These are phyloP conservation scores for Kryptolebias marmoratus DNA, from an alignment of 2,113 vertebrate species.

Conservation along the genomic window DNA sequence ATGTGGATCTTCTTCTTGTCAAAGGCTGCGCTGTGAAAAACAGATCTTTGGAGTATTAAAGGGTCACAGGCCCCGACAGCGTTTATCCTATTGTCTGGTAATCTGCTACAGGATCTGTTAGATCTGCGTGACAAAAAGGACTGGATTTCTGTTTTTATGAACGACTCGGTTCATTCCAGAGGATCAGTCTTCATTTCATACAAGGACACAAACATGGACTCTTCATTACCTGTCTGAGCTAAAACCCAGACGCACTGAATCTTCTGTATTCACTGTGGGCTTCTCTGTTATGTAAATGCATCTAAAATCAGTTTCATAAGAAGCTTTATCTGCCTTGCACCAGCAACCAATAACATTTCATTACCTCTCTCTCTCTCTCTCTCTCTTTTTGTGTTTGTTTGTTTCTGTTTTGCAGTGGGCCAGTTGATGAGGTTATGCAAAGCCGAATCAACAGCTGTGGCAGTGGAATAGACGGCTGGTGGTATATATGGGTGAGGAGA, in stretches of 20 bases:
- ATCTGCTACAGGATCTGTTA: slow-evolving; percentile 44
- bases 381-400: slow-evolving; percentile 19
- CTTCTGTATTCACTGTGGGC: slow-evolving; percentile 15
- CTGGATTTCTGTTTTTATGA: background rate
- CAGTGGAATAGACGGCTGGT: slow-evolving; percentile 12
- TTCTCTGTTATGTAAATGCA: slow-evolving; percentile 72
- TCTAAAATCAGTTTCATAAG: slow-evolving; percentile 78
- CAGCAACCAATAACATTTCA: slow-evolving; percentile 46
- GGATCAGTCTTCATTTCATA: slow-evolving; percentile 5
- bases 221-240: slow-evolving; percentile 20
- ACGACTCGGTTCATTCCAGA: slow-evolving; percentile 23
- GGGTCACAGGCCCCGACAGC: slow-evolving; percentile 22
- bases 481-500: slow-evolving; percentile 19
- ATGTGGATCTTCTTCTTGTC: slow-evolving; percentile 4
- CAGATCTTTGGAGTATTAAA: slow-evolving; percentile 25
- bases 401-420: slow-evolving; percentile 1
- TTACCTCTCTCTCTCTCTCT: slow-evolving; percentile 24
- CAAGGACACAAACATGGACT: background rate
- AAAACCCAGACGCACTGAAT: background rate
- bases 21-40: slow-evolving; percentile 17
- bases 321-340: slow-evolving; percentile 61
- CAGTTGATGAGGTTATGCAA: slow-evolving; percentile 46
- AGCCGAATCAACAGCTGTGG: background rate
- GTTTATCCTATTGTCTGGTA: slow-evolving; percentile 39
- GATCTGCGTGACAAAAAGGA: slow-evolving; percentile 18